Evolutionary conservation across 1,140 invertebrate species (phyloP), one percentile per base, ranked within the genome.

Genomic region (Zaprionus tsacasi): DNA sequence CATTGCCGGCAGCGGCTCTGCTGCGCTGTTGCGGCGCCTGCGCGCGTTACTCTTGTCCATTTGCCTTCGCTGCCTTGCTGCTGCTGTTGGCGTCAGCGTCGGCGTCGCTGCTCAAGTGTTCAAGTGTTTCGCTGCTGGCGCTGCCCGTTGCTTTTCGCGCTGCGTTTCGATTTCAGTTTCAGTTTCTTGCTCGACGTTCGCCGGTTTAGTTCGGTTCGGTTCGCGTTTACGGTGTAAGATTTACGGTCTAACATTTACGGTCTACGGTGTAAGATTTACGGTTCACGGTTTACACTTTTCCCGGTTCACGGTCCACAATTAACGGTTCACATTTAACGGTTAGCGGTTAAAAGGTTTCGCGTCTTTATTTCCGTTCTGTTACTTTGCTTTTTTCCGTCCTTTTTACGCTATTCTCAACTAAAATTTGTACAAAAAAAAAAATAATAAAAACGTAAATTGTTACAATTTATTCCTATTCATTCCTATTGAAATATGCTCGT

Each of bases 161-260:
- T 38, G 71, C 36, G 64, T 65, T 88, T 81, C 54, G 72, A 36
- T 76, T 76, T 71, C 61, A 52, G 36, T 70, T 79, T 88, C 70
- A 88, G 83, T 88, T 88, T 83, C 70, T 89, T 89, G 64, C 63
- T 73, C 74, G 83, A 83, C 80, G 85, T 61, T 89, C 85, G 83
- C 85, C 83, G 83, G 83, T 78, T 76, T 77, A 71, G 82, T 87
- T 86, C 71, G 71, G 48, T 70, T 56, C 33, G 57, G 55, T 70
- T 45, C 56, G 54, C 57, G n/a, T 52, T 40, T n/a, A 43, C 70
- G 70, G 40, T 43, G 13, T 21, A 21, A 21, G 21, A 21, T 21
- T 21, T 21, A 21, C 21, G 21, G 21, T 21, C 21, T 21, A 21
- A 21, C 1, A 21, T 21, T 21, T 21, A 21, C 21, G 21, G 21